Percentiles rank a stretch among this genome's conserved stretches.
Conservation (phyloP, 2,113 vertebrate genomes). For the Tauraco erythrolophus region DNA sequence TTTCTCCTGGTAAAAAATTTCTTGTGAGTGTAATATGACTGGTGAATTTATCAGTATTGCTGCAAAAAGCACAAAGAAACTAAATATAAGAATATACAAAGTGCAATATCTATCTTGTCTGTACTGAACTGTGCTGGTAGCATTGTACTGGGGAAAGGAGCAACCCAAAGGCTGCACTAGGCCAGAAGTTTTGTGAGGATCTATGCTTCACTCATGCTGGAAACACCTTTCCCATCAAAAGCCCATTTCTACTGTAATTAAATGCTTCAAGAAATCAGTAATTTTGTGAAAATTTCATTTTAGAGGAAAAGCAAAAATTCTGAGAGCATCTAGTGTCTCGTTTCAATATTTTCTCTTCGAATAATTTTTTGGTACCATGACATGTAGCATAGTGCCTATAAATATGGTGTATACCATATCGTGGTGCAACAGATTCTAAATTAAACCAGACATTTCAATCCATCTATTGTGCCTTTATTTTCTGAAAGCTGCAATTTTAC, state of each 20-base stretch:
- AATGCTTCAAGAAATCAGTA: neutral
- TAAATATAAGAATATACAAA: neutral
- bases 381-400: neutral
- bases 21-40: neutral
- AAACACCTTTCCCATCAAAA: neutral
- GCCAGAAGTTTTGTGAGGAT: neutral
- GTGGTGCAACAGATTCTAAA: neutral
- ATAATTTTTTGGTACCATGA: neutral
- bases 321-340: neutral
- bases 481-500: neutral
- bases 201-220: neutral
- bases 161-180: neutral
- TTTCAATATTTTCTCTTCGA: neutral
- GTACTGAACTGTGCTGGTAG: neutral
- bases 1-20: neutral
- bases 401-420: rapidly evolving
- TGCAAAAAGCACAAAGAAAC: neutral
- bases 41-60: neutral
- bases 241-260: neutral
- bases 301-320: neutral
- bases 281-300: neutral
- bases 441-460: neutral
- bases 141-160: neutral
- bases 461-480: neutral
- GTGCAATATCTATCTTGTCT: neutral